phyloP scores from a whole-genome alignment of 2,113 vertebrate species.

The Grammomys dolichurus region DNA sequence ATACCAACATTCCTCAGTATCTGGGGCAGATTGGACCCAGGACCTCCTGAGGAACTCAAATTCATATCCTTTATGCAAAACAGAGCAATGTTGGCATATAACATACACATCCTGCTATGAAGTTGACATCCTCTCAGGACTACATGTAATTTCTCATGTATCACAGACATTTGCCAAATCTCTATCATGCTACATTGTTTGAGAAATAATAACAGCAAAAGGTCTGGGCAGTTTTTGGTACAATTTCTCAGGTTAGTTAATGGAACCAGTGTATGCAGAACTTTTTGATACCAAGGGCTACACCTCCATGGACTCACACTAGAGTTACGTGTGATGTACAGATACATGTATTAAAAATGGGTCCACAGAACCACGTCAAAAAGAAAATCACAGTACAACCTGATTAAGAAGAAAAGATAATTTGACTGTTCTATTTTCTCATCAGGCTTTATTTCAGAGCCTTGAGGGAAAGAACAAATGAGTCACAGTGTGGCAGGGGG shows the following conservation, averaged over 20 bases:
- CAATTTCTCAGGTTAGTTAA: background rate
- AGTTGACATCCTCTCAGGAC: background rate
- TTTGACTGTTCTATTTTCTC: slow-evolving; percentile 53
- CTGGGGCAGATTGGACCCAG: background rate
- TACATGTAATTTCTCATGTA: background rate
- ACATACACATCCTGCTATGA: background rate
- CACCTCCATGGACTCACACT: background rate
- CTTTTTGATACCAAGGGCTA: background rate
- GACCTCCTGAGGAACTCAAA: background rate
- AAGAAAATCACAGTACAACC: background rate
- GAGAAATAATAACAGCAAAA: background rate
- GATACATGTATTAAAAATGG: background rate
- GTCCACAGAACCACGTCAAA: background rate
- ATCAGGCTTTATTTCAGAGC: slow-evolving; percentile 62
- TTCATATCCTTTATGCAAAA: background rate
- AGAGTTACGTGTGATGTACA: background rate
- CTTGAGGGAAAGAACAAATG: slow-evolving; percentile 62
- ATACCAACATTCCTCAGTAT: background rate
- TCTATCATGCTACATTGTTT: background rate
- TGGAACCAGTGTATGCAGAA: background rate
- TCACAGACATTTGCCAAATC: background rate
- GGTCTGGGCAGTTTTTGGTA: background rate
- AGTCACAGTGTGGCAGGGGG: slow-evolving; percentile 30
- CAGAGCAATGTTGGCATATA: background rate
- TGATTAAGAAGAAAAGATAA: slow-evolving; percentile 42